Evolutionary conservation across 92 coral and sea anemone species (phyloP).

Genomic region (Porites rus): DNA sequence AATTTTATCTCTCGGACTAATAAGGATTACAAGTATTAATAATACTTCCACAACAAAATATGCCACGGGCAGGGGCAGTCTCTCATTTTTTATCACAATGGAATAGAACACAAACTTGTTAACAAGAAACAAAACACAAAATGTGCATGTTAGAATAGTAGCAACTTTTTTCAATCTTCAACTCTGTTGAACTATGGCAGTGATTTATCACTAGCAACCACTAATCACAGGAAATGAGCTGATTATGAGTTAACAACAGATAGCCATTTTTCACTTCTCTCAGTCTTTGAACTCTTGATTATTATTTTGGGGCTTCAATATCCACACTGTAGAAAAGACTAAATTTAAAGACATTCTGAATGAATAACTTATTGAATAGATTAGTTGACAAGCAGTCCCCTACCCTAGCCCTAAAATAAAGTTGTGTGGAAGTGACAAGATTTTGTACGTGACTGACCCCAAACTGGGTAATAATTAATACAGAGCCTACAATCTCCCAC

Average conservation of each 20-base stretch:
- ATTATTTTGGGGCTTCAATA: neutral
- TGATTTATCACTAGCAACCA: too few species aligned
- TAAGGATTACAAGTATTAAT: neutral
- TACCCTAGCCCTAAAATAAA: too few species aligned
- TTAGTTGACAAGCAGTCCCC: too few species aligned
- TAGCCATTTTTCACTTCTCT: neutral
- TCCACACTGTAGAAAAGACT: neutral
- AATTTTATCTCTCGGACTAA: neutral
- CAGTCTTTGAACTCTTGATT: neutral
- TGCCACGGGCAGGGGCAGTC: too few species aligned
- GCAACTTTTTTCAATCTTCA: too few species aligned
- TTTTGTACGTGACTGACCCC: neutral
- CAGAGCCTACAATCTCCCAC: neutral
- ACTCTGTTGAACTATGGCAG: too few species aligned
- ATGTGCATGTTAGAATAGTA: too few species aligned
- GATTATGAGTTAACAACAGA: too few species aligned
- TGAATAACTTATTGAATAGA: neutral
- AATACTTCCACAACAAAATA: neutral
- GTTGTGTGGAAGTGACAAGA: neutral
- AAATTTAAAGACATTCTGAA: too few species aligned
- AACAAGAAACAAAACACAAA: too few species aligned
- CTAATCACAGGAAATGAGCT: neutral
- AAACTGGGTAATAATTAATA: neutral
- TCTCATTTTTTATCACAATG: too few species aligned
- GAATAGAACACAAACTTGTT: too few species aligned